A percentile compares a stretch with the other conserved stretches of the same genome.
These are phyloP conservation scores for Strix occidentalis DNA, from an alignment of 2,797 vertebrate species.

Conservation along the genomic window DNA sequence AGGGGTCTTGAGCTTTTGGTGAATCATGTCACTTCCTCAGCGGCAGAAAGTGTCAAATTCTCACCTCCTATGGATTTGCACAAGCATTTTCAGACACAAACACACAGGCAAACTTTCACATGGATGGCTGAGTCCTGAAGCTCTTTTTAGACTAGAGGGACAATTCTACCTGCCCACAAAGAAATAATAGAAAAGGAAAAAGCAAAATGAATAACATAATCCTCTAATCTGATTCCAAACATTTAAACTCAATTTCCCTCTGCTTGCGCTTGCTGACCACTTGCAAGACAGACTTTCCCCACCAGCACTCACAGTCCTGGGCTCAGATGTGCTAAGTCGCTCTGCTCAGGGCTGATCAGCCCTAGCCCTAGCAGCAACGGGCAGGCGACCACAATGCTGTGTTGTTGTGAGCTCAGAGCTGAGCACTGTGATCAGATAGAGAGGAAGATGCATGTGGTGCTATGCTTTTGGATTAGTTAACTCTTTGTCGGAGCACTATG, in stretches of 20 bases:
- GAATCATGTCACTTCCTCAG: not conserved
- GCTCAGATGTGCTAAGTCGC: not conserved
- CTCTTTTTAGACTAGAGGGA: not conserved
- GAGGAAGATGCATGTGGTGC: fast-evolving
- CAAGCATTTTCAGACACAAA: not conserved
- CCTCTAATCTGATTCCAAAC: not conserved
- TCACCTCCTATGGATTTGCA: not conserved
- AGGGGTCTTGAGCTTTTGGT: not conserved
- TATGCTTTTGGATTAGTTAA: not conserved
- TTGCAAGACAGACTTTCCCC: not conserved
- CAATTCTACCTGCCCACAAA: not conserved
- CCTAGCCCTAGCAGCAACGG: no score
- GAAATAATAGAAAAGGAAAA: not conserved
- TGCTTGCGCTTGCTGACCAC: not conserved
- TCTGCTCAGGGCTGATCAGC: not conserved
- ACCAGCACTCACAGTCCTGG: not conserved
- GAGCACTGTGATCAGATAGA: no score
- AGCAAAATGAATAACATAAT: not conserved
- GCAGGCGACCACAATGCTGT: not conserved
- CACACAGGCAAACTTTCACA: not conserved
- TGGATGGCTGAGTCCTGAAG: not conserved
- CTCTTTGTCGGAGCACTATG: not conserved
- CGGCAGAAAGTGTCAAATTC: not conserved
- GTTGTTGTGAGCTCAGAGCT: not conserved
- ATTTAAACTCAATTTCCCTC: not conserved